Conservation (phyloP, 2,797 vertebrate genomes). For the Epinephelus awoara region DNA sequence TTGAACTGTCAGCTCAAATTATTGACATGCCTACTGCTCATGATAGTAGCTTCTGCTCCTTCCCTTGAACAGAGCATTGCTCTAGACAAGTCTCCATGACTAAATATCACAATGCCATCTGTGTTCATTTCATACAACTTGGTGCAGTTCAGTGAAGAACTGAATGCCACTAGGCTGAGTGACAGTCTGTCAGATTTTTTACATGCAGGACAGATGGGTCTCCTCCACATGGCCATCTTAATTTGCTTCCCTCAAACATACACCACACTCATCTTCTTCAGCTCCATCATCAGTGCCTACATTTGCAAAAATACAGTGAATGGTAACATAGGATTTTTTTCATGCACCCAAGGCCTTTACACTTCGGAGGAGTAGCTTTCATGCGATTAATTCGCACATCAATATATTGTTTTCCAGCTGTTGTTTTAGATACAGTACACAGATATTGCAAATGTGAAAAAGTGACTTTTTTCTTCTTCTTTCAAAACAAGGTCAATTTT, state of each 20-base stretch:
- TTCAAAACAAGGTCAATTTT: too few species aligned
- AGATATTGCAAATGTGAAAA: too few species aligned
- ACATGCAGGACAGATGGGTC: slow-evolving; percentile 4
- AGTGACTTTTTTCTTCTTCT: too few species aligned
- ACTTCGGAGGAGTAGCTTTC: too few species aligned
- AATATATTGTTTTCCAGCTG: too few species aligned
- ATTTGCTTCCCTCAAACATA: slow-evolving; percentile 4
- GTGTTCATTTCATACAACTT: slow-evolving; percentile 7
- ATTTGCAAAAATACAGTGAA: not conserved
- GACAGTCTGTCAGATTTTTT: slow-evolving; percentile 3
- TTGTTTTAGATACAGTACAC: too few species aligned
- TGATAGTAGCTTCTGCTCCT: not conserved
- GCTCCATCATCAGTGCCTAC: not conserved
- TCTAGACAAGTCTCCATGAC: not conserved
- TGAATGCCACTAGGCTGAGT: too few species aligned
- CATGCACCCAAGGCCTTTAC: too few species aligned
- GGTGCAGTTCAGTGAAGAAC: not conserved
- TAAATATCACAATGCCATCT: slow-evolving; percentile 7
- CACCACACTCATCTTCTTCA: not conserved
- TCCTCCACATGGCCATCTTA: not conserved
- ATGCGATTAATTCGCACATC: too few species aligned
- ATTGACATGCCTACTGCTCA: not conserved
- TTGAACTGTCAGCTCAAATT: not conserved
- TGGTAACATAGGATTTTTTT: not conserved
- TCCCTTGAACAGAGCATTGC: not conserved